phyloP scores from a whole-genome alignment of 2,888 invertebrate genomes.

The Limnephilus marmoratus region DNA sequence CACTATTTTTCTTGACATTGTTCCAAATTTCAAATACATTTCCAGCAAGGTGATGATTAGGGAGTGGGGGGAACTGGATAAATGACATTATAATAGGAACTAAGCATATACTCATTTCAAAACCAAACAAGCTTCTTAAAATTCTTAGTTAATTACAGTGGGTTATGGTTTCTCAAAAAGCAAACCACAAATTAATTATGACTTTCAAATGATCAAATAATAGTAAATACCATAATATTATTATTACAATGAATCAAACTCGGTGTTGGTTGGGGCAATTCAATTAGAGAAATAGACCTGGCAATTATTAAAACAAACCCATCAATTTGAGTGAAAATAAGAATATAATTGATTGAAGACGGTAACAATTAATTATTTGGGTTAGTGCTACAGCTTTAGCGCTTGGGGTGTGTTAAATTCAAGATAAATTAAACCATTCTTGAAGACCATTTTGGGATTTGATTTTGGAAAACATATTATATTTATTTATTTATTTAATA shows the following conservation, averaged over 20 bases:
- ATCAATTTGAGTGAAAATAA: background rate
- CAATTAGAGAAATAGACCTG: constrained; percentile 6
- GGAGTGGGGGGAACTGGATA: no score
- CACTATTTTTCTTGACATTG: no score
- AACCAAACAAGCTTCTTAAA: no score
- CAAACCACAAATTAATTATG: background rate
- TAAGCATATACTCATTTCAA: no score
- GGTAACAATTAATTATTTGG: constrained; percentile 9
- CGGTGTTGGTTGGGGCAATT: background rate
- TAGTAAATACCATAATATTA: background rate
- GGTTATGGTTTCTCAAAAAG: background rate
- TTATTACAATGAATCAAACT: background rate
- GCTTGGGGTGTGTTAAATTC: background rate
- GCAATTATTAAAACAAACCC: constrained; percentile 20
- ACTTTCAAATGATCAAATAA: background rate
- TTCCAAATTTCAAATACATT: no score
- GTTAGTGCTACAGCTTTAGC: background rate
- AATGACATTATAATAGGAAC: no score
- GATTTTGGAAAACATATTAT: no score
- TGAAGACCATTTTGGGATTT: no score
- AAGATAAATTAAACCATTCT: no score
- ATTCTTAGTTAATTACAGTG: no score
- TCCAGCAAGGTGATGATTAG: no score
- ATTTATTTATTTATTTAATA: no score
- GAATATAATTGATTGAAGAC: constrained; percentile 3